phyloP scores from a whole-genome alignment of 2,797 vertebrate species.

The Cryptoprocta ferox region DNA sequence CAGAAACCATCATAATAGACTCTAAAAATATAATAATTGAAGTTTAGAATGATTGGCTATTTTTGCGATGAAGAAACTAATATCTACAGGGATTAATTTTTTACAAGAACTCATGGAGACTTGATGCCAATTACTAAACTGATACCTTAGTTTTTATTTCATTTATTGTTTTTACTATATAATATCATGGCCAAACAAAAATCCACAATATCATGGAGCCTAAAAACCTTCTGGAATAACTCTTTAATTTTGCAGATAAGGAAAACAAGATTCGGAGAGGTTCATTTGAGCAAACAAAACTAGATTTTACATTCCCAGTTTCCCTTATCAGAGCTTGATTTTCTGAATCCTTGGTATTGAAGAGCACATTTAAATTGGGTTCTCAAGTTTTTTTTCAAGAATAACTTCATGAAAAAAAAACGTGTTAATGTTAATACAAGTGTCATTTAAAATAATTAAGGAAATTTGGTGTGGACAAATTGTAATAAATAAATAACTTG shows the following conservation, averaged over 20 bases:
- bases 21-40: not conserved
- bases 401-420: slow-evolving; percentile 50
- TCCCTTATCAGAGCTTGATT: not conserved
- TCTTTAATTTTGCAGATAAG: not conserved
- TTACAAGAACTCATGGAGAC: not conserved
- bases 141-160: not conserved
- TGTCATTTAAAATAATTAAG: slow-evolving; percentile 76
- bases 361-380: slow-evolving; percentile 11
- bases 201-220: not conserved
- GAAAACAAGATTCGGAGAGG: not conserved
- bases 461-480: slow-evolving; percentile 44
- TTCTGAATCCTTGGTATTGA: not conserved
- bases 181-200: not conserved
- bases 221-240: not conserved
- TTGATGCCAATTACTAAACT: not conserved
- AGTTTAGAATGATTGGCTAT: not conserved
- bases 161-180: not conserved
- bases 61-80: not conserved
- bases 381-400: not conserved
- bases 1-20: not conserved
- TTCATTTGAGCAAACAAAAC: not conserved
- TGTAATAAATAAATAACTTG: slow-evolving; percentile 75
- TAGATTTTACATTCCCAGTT: not conserved
- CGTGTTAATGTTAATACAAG: slow-evolving; percentile 40
- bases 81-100: not conserved